Conservation (phyloP, 2,888 invertebrate genomes). For the Athrips mouffetella region DNA sequence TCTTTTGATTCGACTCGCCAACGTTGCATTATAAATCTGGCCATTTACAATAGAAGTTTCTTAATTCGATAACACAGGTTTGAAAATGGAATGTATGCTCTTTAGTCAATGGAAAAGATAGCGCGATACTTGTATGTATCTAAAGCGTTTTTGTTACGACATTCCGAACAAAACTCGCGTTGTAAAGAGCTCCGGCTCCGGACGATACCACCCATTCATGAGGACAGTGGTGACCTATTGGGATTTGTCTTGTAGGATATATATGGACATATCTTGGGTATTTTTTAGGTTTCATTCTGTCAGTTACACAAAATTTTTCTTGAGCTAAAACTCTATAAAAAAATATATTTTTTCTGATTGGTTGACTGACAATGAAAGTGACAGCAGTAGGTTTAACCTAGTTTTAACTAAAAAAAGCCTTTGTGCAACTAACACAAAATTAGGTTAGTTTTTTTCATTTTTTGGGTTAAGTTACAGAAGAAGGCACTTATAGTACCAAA, state of each 20-base stretch:
- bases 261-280: conserved; percentile 53
- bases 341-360: no score
- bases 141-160: conserved; percentile 75
- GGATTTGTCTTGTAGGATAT: conserved; percentile 50
- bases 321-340: no score
- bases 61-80: conserved; percentile 26
- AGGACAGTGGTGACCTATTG: conserved; percentile 76
- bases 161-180: conserved; percentile 77
- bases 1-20: conserved; percentile 22
- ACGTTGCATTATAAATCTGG: neutral
- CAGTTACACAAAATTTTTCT: no score
- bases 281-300: no score
- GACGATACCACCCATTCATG: conserved; percentile 77
- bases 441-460: no score
- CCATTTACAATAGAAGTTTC: neutral
- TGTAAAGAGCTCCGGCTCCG: conserved; percentile 71
- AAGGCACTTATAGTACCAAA: no score
- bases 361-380: no score
- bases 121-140: conserved; percentile 67
- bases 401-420: no score
- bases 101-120: conserved; percentile 36
- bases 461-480: no score
- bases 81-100: conserved; percentile 24
- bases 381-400: no score
- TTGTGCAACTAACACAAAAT: no score